Conservation (phyloP, 2,797 vertebrate species). For the Pitangus sulphuratus region DNA sequence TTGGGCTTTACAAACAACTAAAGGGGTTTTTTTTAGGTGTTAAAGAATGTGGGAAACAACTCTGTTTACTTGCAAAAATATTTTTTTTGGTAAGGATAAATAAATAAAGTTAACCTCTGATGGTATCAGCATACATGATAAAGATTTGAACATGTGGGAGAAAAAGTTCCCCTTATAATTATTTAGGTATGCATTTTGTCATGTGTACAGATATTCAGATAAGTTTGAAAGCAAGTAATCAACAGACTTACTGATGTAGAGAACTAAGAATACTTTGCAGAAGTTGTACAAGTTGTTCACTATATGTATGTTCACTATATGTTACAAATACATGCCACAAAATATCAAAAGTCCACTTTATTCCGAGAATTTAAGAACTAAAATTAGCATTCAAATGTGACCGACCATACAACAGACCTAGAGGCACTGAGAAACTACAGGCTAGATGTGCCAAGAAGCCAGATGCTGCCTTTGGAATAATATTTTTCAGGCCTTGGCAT, state of each 20-base stretch:
- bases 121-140: neutral
- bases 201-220: neutral
- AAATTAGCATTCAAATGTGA: conserved; percentile 57
- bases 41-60: neutral
- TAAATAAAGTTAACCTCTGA: neutral
- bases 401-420: conserved; percentile 31
- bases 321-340: neutral
- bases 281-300: neutral
- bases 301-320: neutral
- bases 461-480: conserved; percentile 76
- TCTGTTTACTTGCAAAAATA: neutral
- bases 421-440: conserved; percentile 53
- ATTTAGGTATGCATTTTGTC: neutral
- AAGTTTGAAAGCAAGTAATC: neutral
- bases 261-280: neutral
- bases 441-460: conserved; percentile 70
- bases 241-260: neutral
- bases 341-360: conserved; percentile 40
- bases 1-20: neutral
- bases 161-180: neutral
- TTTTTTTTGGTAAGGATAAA: neutral
- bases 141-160: neutral
- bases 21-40: neutral
- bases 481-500: conserved; percentile 62
- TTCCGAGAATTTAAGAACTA: conserved; percentile 29